These are phyloP conservation scores for Nesoenas mayeri DNA, from an alignment of 2,113 vertebrate species.

Conservation along the genomic window DNA sequence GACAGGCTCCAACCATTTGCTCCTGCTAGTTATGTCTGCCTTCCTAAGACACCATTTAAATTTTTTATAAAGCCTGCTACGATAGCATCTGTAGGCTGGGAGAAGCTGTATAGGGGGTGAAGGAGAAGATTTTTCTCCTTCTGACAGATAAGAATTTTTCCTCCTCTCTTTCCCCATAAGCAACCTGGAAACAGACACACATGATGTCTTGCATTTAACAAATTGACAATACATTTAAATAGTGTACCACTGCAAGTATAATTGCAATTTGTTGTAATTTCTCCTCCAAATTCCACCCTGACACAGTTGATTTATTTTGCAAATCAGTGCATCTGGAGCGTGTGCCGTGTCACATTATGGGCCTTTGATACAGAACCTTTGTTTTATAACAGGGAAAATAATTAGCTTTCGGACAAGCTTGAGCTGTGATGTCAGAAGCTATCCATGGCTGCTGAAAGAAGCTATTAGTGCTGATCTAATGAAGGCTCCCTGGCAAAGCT, in stretches of 20 bases:
- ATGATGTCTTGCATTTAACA: conserved; percentile 45
- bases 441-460: conserved; percentile 77
- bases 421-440: conserved; percentile 77
- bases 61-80: conserved; percentile 49
- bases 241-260: conserved; percentile 68
- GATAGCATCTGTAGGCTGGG: not conserved
- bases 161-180: not conserved
- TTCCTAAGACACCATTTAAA: conserved; percentile 37
- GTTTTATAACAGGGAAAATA: conserved; percentile 83
- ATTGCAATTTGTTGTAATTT: conserved; percentile 80
- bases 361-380: conserved; percentile 82
- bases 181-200: conserved; percentile 19
- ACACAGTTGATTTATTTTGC: conserved; percentile 80
- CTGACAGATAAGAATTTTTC: conserved; percentile 34
- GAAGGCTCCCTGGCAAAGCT: conserved; percentile 74
- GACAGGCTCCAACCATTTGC: not conserved
- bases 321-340: conserved; percentile 79
- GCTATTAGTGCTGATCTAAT: conserved; percentile 79
- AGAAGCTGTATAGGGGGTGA: not conserved
- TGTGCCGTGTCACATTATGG: conserved; percentile 76
- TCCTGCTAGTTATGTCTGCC: not conserved
- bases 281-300: conserved; percentile 74
- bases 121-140: not conserved
- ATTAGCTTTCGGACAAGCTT: conserved; percentile 82
- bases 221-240: conserved; percentile 66